Percentiles rank a stretch among this genome's conserved stretches.
phyloP scores from a whole-genome alignment of 2,113 vertebrate species.

The Proterorhinus semilunaris region DNA sequence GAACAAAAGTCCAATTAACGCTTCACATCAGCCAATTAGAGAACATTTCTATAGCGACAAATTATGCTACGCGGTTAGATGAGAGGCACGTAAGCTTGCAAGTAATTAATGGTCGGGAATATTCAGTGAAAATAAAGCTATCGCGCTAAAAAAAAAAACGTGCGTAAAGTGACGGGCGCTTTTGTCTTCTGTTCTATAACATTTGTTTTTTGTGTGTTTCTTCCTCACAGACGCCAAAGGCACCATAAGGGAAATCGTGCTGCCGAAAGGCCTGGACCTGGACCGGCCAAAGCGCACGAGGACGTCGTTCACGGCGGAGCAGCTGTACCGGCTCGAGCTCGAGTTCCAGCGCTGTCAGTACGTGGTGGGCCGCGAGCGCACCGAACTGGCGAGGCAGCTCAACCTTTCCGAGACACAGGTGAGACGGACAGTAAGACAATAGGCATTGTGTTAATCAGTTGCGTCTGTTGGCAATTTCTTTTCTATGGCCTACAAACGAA shows the following conservation, averaged over 20 bases:
- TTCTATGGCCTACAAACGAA: no score
- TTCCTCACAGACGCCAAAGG: constrained; percentile 89
- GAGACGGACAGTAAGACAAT: constrained; percentile 4
- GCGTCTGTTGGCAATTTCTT: neutral
- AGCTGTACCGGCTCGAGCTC: constrained; percentile 92
- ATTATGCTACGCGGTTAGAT: no score
- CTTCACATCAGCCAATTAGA: neutral
- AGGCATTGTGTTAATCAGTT: neutral
- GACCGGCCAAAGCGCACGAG: constrained; percentile 94
- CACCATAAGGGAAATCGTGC: constrained; percentile 94
- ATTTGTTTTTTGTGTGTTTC: neutral
- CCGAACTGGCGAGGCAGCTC: constrained; percentile 88
- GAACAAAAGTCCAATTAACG: constrained; percentile 6
- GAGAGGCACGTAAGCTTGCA: no score
- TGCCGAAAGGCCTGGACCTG: constrained; percentile 92
- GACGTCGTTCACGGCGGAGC: constrained; percentile 95
- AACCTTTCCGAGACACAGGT: constrained; percentile 96
- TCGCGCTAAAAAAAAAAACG: neutral
- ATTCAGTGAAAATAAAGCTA: neutral
- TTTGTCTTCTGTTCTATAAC: neutral
- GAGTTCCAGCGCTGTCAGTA: constrained; percentile 98
- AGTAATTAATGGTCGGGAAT: no score
- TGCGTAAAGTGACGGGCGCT: neutral
- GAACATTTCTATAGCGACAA: neutral
- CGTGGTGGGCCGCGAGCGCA: constrained; percentile 91